Base-by-base conservation (phyloP, 2,113 vertebrate species). In the Halichoeres trimaculatus region DNA sequence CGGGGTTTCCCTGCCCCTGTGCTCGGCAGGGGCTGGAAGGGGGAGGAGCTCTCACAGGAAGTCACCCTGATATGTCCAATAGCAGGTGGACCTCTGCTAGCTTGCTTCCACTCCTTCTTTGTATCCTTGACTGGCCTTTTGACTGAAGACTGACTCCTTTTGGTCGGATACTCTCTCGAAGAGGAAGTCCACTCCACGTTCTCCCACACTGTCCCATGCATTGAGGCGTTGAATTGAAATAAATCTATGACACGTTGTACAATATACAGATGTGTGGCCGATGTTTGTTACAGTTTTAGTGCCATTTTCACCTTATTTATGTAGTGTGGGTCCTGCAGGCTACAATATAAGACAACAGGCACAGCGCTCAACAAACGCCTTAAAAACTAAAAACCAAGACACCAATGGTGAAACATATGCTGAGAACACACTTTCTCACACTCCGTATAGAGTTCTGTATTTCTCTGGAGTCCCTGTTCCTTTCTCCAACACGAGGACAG, bases 351-450 rank as follows among this genome's bases (percentile, higher is more conserved):
- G 89, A 93, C 91, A 84, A 94, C 92, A 91, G 94, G 91, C 92
- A 93, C 89, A 76, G 91, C 91, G 88, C 88, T 92, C 68, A 70
- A 93, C 88, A 87, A 78, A 90, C 75, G 75, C 74, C 78, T 88
- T 87, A 60, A 91, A 89, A 93, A 90, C 85, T 82, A 91, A 90
- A 94, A 94, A 92, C 87, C 90, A 94, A 94, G 93, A 95, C 93
- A 94, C 92, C 88, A 60, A 93, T 88, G 93, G 93, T 94, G 92
- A 94, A 90, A 93, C 86, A 90, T 88, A 92, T 88, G 86, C 86
- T 81, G 91, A 91, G 87, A 89, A 91, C 85, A 77, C 89, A 86
- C 83, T 16, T 73, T 79, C 74, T 78, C 78, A 69, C 69, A 55
- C 81, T 76, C 40, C 5, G 78, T 87, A 62, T 85, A 77, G 91